These are phyloP conservation scores for Argyresthia albistria DNA, from an alignment of 2,888 invertebrate species.

Conservation along the genomic window DNA sequence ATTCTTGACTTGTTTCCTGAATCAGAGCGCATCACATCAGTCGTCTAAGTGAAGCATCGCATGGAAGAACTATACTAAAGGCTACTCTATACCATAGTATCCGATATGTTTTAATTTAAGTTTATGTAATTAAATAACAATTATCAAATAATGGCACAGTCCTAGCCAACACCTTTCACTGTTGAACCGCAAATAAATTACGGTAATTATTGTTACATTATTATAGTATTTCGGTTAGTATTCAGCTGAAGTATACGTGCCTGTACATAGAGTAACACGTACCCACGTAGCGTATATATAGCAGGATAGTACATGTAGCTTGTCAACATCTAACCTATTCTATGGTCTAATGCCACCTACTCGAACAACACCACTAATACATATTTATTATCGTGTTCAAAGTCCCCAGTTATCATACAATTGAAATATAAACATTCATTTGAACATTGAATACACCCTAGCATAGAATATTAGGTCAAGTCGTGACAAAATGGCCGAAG, in stretches of 20 bases:
- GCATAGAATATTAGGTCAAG: slow-evolving; percentile 19
- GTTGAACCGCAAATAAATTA: neutral
- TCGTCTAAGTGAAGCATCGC: slow-evolving; percentile 13
- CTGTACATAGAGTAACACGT: neutral
- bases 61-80: slow-evolving; percentile 70
- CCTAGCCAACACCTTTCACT: slow-evolving; percentile 31
- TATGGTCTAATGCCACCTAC: slow-evolving; percentile 51
- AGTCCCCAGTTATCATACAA: slow-evolving; percentile 44
- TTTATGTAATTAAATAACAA: slow-evolving; percentile 48
- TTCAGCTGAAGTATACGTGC: neutral
- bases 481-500: slow-evolving; percentile 31
- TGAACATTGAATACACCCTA: neutral
- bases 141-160: slow-evolving; percentile 58
- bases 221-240: neutral
- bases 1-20: slow-evolving; percentile 9
- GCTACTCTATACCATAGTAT: slow-evolving; percentile 52
- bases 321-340: slow-evolving; percentile 18
- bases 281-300: neutral
- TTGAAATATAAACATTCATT: slow-evolving; percentile 25
- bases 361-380: slow-evolving; percentile 44
- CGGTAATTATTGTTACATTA: neutral
- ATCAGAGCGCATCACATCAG: slow-evolving; percentile 26
- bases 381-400: slow-evolving; percentile 31
- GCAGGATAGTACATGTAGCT: neutral
- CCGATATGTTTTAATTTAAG: slow-evolving; percentile 63